phyloP scores from a whole-genome alignment of 23 tunicate species.

The Styela clava region DNA sequence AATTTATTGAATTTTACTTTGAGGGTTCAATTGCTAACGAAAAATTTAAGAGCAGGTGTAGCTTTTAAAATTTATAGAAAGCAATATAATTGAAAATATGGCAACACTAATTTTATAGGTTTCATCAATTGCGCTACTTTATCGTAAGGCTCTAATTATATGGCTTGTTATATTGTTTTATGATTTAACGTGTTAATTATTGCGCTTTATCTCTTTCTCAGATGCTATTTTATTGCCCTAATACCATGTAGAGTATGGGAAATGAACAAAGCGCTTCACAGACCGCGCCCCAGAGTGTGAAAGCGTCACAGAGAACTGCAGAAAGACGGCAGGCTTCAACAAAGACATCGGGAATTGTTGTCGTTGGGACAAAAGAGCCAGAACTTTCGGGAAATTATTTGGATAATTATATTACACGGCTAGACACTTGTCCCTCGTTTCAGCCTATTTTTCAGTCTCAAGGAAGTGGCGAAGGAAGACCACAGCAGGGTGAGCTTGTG shows the following conservation, averaged over 20 bases:
- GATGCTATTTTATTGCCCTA: no score
- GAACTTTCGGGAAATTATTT: conserved; percentile 19
- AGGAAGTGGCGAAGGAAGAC: conserved; percentile 38
- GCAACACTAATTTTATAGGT: no score
- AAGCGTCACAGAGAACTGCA: background rate
- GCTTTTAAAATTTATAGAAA: no score
- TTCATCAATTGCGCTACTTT: no score
- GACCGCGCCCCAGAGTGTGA: background rate
- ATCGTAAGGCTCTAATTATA: no score
- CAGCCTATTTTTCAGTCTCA: conserved; percentile 46
- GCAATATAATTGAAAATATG: no score
- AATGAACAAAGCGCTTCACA: conserved; percentile 35
- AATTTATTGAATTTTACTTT: no score
- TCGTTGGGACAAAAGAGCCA: background rate
- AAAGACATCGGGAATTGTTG: background rate
- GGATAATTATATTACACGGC: conserved; percentile 35
- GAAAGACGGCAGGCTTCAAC: background rate
- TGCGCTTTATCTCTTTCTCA: no score
- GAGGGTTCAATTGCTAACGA: no score
- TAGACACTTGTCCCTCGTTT: conserved; percentile 65
- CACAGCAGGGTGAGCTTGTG: conserved; percentile 34
- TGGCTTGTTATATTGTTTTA: no score
- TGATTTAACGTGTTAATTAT: no score
- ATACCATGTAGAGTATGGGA: conserved; percentile 19
- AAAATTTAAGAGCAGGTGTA: no score